Percentiles rank a stretch among this genome's conserved stretches.
These are phyloP conservation scores for Andricus curvator DNA, from an alignment of 2,888 invertebrate genomes.

Conservation along the genomic window DNA sequence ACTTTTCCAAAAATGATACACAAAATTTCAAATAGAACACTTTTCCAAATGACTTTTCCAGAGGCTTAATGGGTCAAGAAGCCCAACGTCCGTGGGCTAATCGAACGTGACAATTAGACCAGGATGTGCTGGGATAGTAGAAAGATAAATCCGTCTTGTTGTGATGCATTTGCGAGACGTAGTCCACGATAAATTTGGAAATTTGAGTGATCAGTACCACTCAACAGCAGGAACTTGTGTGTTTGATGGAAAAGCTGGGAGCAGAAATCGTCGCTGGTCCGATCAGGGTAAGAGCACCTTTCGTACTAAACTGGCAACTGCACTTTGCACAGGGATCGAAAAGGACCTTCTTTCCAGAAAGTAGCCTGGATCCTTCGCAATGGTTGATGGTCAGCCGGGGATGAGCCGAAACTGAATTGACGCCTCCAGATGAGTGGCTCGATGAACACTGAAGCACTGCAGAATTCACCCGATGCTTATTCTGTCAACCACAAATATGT, in stretches of 20 bases:
- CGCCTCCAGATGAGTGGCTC: conserved; percentile 12
- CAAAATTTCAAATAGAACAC: not conserved
- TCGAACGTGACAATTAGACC: not conserved
- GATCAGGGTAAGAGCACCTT: conserved; percentile 18
- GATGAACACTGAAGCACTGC: not conserved
- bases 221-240: not conserved
- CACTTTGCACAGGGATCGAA: conserved; percentile 8
- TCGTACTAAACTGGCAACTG: not conserved
- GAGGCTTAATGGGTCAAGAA: conserved; percentile 15
- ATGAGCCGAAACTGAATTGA: not conserved
- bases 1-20: not conserved
- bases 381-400: not conserved
- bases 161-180: conserved; percentile 18
- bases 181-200: not conserved
- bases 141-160: not conserved
- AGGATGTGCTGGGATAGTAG: not conserved
- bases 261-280: not conserved
- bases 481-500: conserved; percentile 19
- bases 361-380: conserved; percentile 18
- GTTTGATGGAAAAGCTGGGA: not conserved
- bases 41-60: not conserved
- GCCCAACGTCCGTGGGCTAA: not conserved
- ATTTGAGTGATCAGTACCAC: not conserved
- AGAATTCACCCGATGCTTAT: conserved; percentile 10
- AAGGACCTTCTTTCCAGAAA: conserved; percentile 33